Evolutionary conservation across 2,888 invertebrate genomes (phyloP), one percentile per base, ranked within the genome.

Genomic region (Apodemia duryi): DNA sequence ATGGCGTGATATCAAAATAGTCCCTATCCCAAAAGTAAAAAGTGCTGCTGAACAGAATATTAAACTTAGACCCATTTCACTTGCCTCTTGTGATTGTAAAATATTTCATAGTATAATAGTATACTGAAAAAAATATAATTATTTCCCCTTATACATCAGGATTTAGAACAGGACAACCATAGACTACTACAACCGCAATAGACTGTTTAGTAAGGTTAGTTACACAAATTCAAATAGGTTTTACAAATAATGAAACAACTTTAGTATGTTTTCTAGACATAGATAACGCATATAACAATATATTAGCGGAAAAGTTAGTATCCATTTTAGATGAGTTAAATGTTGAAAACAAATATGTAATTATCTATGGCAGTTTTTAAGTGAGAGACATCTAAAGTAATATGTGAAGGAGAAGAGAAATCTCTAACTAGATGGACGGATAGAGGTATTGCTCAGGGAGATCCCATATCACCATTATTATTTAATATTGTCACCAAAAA

Each of bases 391-490:
- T 51, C 29, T 57, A 6, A 49, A 60, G 1, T 51, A 61, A 43
- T n/a, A 9, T 38, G 51, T 51, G n/a, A 51, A 7, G 51, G 7
- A n/a, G 6, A 21, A n/a, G 21, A 38, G 7, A 38, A 38, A 38
- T 49, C 4, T n/a, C 49, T 49, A n/a, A 35, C 13, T 9, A 66
- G 68, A 43, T 68, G 51, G 57, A 63, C 72, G 1, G 41, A 64
- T n/a, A 61, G 32, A 38, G 69, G 72, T 3, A 52, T 70, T 35
- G 69, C 71, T 6, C 72, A 69, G 61, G 68, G 69, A 9, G 71
- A 38, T 38, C 38, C 38, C 1, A 7, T 38, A 38, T 38, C 38
- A 38, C 38, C 38, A 38, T 38, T 38, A 7, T 38, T 38, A 38
- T 38, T 9, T 38, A 38, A 38, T 38, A 38, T 38, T 6, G 9